These are phyloP conservation scores for Scolopax bukidnonensis DNA, from an alignment of 2,797 vertebrate genomes.

Conservation along the genomic window DNA sequence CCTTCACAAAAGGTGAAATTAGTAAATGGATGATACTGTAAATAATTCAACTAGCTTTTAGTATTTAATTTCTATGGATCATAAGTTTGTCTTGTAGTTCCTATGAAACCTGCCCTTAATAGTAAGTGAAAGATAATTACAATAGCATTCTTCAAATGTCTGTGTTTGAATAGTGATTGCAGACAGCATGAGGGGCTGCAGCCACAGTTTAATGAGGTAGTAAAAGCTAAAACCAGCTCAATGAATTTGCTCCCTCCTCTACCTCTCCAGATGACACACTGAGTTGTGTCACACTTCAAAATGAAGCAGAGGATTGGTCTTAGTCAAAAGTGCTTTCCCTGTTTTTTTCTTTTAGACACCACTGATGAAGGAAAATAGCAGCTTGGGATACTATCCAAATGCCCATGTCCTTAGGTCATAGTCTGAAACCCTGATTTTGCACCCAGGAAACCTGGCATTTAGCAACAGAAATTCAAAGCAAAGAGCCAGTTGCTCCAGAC, in stretches of 20 bases:
- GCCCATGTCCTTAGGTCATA: neutral
- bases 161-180: neutral
- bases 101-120: neutral
- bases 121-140: neutral
- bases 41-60: neutral
- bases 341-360: neutral
- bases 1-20: neutral
- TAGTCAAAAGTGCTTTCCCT: neutral
- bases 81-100: neutral
- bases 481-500: neutral
- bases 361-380: neutral
- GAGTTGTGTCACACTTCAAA: neutral
- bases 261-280: neutral
- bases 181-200: neutral
- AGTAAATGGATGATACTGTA: neutral
- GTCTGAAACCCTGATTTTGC: neutral
- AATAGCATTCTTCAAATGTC: neutral
- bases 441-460: neutral
- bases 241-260: neutral
- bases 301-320: neutral
- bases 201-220: neutral
- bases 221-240: neutral
- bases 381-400: neutral
- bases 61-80: neutral
- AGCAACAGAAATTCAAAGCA: neutral